phyloP scores from a whole-genome alignment of 2,113 vertebrate genomes.

The Gopherus evgoodei region DNA sequence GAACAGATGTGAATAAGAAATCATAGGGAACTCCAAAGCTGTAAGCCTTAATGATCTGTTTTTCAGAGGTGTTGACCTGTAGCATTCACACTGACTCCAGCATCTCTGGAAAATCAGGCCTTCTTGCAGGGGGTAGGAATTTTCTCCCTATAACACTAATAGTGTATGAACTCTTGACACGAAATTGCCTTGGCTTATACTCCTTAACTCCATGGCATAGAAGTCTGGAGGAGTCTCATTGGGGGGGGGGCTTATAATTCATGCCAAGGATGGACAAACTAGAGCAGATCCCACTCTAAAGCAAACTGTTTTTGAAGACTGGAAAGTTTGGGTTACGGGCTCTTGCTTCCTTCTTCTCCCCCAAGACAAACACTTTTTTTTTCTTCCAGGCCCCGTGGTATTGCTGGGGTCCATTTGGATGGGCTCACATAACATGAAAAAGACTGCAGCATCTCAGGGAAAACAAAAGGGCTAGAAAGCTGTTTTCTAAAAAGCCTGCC shows the following conservation, averaged over 20 bases:
- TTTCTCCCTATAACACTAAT: neutral
- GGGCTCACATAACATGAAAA: neutral
- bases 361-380: rapidly evolving
- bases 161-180: neutral
- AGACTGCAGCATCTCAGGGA: neutral
- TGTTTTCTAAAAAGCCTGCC: neutral
- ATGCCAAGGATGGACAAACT: rapidly evolving
- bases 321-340: neutral
- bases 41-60: neutral
- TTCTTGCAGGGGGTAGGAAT: neutral
- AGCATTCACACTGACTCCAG: neutral
- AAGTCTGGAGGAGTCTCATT: neutral
- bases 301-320: neutral
- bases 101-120: neutral
- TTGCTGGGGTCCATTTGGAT: neutral
- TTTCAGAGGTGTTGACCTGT: neutral
- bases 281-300: neutral
- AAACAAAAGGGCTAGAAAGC: neutral
- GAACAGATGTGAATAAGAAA: neutral
- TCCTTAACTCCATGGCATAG: neutral
- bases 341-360: neutral
- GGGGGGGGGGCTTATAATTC: neutral
- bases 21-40: neutral
- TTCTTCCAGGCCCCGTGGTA: neutral
- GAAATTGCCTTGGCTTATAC: neutral